Percentiles rank a stretch among this genome's conserved stretches.
phyloP scores from a whole-genome alignment of 2,888 invertebrate species.

The Oscheius sp. region DNA sequence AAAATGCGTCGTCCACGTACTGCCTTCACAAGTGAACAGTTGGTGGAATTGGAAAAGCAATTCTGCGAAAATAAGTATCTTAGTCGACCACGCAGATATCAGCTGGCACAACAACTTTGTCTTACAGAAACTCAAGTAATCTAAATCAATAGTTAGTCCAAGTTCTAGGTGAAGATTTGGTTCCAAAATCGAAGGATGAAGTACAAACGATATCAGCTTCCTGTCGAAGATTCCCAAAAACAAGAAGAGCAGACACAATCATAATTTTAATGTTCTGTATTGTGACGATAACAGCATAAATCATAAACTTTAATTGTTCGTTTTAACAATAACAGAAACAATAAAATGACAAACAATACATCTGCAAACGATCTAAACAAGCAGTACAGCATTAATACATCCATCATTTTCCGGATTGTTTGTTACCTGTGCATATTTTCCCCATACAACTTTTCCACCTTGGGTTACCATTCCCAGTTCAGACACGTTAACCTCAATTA shows the following conservation, averaged over 20 bases:
- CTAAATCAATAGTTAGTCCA: background rate
- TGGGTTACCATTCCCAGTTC: conserved; percentile 98
- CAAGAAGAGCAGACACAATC: background rate
- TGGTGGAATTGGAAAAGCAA: conserved; percentile 95
- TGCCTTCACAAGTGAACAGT: conserved; percentile 96
- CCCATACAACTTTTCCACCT: conserved; percentile 97
- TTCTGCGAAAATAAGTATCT: conserved; percentile 98
- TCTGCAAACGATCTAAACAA: conserved; percentile 78
- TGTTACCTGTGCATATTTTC: conserved; percentile 96
- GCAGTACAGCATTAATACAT: conserved; percentile 95
- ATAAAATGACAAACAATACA: conserved; percentile 1
- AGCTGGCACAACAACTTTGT: conserved; percentile 96
- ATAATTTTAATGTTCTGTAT: background rate
- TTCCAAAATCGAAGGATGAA: conserved; percentile 98
- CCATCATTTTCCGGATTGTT: conserved; percentile 99
- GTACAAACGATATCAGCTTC: conserved; percentile 81
- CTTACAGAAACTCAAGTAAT: conserved; percentile 95
- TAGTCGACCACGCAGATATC: conserved; percentile 95
- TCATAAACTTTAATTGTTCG: background rate
- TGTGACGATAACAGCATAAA: background rate
- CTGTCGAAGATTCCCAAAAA: background rate
- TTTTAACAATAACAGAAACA: conserved; percentile 5
- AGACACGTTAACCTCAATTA: conserved; percentile 83
- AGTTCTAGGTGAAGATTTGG: conserved; percentile 83
- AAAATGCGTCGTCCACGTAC: conserved; percentile 93